Percentiles rank a stretch among this genome's conserved stretches.
phyloP scores from a whole-genome alignment of 2,113 vertebrate species.

The Syngnathus floridae region DNA sequence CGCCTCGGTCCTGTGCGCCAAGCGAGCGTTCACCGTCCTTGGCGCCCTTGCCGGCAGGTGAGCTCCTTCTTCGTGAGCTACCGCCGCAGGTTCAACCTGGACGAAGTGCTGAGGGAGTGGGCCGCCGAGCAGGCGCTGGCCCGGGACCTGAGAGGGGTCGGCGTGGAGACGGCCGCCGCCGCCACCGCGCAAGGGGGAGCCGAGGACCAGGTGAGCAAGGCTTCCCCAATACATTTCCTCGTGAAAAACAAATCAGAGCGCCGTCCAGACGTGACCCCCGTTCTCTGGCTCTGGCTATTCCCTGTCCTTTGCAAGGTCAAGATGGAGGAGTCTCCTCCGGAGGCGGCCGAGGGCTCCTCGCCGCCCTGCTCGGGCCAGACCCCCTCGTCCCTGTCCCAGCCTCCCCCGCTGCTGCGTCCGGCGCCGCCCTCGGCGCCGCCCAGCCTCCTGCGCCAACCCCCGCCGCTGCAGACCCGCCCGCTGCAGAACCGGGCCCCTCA shows the following conservation, averaged over 20 bases:
- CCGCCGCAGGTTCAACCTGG: slow-evolving; percentile 84
- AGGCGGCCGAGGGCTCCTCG: slow-evolving; percentile 39
- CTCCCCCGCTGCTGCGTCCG: slow-evolving; percentile 79
- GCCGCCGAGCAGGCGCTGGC: slow-evolving; percentile 78
- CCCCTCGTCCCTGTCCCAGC: slow-evolving; percentile 77
- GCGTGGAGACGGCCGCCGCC: slow-evolving; percentile 51
- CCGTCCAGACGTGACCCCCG: too few relatives aligned
- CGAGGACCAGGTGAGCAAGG: slow-evolving; percentile 70
- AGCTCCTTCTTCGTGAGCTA: slow-evolving; percentile 88
- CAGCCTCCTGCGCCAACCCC: slow-evolving; percentile 80
- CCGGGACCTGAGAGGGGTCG: slow-evolving; percentile 49
- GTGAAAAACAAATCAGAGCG: too few relatives aligned
- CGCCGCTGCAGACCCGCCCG: slow-evolving; percentile 82
- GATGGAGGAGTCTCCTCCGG: slow-evolving; percentile 66
- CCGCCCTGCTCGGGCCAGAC: slow-evolving; percentile 53
- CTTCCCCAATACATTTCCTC: too few relatives aligned
- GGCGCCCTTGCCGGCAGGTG: slow-evolving; percentile 61
- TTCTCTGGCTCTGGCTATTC: background rate
- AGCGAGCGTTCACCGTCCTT: background rate
- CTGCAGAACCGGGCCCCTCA: slow-evolving; percentile 76
- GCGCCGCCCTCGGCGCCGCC: slow-evolving; percentile 78
- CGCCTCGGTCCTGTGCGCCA: too few relatives aligned
- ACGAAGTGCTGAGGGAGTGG: slow-evolving; percentile 88
- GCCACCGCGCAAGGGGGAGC: slow-evolving; percentile 54
- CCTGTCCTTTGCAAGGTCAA: slow-evolving; percentile 60